Evolutionary conservation across 2,797 vertebrate species (phyloP).

Genomic region (Gobio occitaniae): DNA sequence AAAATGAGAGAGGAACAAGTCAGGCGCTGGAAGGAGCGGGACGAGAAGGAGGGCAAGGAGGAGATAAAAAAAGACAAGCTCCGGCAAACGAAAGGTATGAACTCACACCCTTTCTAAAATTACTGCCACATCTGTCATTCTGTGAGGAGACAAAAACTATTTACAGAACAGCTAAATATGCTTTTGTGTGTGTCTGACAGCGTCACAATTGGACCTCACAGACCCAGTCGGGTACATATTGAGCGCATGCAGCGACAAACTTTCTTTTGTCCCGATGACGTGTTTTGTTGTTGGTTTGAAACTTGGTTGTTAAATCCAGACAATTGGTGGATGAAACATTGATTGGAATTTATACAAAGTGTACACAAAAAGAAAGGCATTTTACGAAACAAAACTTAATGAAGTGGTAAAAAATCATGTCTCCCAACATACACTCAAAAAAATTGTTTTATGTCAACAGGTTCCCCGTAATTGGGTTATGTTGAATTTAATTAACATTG

Average conservation of each 20-base stretch:
- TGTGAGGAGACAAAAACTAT: constrained; percentile 16
- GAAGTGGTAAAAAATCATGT: neutral
- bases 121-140: constrained; percentile 10
- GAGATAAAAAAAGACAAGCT: constrained; percentile 39
- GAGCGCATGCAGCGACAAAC: too few relatives aligned
- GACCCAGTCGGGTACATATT: neutral
- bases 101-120: constrained; percentile 31
- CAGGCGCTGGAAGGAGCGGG: constrained; percentile 78
- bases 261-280: neutral
- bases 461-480: too few relatives aligned
- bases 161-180: constrained; percentile 3
- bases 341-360: neutral
- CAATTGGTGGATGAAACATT: neutral
- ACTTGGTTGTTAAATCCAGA: neutral
- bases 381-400: neutral
- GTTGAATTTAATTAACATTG: too few relatives aligned
- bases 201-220: neutral
- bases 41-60: constrained; percentile 72
- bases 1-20: constrained; percentile 87
- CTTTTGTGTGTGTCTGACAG: constrained; percentile 1
- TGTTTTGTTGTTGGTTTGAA: neutral
- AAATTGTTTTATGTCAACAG: too few relatives aligned
- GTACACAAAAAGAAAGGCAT: neutral
- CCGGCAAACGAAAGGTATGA: constrained; percentile 75
- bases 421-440: neutral